Evolutionary conservation across 2,797 vertebrate genomes (phyloP), one percentile per base, ranked within the genome.

Genomic region (Loris lydekkerianus): DNA sequence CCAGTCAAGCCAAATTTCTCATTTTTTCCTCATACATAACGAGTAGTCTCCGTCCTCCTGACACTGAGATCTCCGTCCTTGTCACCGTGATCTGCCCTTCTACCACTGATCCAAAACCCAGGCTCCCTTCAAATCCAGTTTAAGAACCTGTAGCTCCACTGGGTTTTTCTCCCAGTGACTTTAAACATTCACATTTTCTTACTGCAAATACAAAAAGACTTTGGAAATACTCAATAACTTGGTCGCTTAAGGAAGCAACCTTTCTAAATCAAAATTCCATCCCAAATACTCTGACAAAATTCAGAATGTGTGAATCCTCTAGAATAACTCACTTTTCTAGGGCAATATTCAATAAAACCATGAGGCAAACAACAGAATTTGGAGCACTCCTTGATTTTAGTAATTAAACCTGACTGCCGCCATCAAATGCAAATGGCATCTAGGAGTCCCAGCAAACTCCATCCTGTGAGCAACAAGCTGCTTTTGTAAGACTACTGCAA

Each of bases 221-320:
- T 69, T 63, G 46, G 40, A 86, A 40, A 34, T 60, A 43, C 15
- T 75, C 78, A 60, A 69, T 53, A 77, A 78, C 53, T 86, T 70
- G 77, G 37, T 65, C 67, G 89, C 65, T 89, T 80, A 86, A 82
- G 17, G 34, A 88, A 86, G 56, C 46, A 91, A 85, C 3, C 31
- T 43, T 84, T 75, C 60, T 69, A 67, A 72, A 76, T 80, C 53
- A 77, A 89, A 95, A 84, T 90, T 63, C 8, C 53, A 77, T 34
- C 83, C 86, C 49, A 78, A 82, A 72, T 76, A 70, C 40, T 72
- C 31, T 60, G 61, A 77, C 25, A 93, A 73, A 82, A 56, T 61
- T 63, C 87, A 72, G 56, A 89, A 83, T 29, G 63, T 58, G 27
- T 78, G 27, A 93, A n/a, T 43, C 37, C 17, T 80, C 43, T 76